These are phyloP conservation scores for Thryonomys swinderianus DNA, from an alignment of 2,113 vertebrate species.

Conservation along the genomic window DNA sequence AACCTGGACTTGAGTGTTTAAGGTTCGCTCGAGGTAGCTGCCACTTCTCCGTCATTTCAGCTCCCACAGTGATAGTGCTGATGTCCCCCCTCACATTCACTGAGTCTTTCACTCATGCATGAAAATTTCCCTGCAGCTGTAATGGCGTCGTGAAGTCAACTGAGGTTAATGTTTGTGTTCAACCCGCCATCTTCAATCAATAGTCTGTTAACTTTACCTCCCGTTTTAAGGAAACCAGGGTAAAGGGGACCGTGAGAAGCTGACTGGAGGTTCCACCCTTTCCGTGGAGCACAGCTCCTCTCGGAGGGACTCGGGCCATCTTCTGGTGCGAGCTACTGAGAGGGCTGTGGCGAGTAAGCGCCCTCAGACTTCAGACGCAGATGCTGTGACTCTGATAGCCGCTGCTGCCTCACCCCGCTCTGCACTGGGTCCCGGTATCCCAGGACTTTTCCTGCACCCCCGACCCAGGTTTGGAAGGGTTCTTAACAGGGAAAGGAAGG, in stretches of 20 bases:
- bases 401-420: background rate
- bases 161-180: background rate
- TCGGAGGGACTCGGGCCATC: background rate
- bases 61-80: background rate
- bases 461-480: background rate
- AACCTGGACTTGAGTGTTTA: background rate
- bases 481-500: background rate
- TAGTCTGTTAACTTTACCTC: background rate
- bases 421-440: background rate
- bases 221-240: background rate
- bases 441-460: background rate
- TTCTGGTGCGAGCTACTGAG: fast-evolving
- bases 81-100: background rate
- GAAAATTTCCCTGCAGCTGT: background rate
- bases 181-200: background rate
- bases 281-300: fast-evolving
- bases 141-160: background rate
- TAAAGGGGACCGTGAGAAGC: background rate
- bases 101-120: slow-evolving; percentile 35
- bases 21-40: background rate
- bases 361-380: background rate
- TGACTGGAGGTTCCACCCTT: background rate
- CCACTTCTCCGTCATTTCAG: background rate
- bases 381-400: background rate
- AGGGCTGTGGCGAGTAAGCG: too few relatives aligned